phyloP scores from a whole-genome alignment of 1,140 invertebrate species.

The Trichogramma pretiosum region DNA sequence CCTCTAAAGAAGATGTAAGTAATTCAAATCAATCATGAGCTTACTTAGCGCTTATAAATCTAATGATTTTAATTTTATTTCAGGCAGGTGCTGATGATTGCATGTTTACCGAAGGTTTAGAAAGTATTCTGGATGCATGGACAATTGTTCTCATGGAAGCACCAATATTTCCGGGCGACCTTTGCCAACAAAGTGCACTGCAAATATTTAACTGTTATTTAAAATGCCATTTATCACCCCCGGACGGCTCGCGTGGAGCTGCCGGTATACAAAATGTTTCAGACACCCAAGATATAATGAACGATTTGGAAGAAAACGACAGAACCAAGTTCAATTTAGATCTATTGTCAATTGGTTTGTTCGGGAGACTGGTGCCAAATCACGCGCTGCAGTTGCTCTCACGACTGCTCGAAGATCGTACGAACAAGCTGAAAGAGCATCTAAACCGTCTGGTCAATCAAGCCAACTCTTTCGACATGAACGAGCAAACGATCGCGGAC shows the following conservation, averaged over 20 bases:
- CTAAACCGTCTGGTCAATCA: conserved; percentile 52
- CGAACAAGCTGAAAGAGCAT: conserved; percentile 52
- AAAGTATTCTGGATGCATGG: conserved; percentile 76
- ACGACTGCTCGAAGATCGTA: conserved; percentile 57
- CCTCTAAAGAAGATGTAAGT: conserved; percentile 66
- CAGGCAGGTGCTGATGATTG: conserved; percentile 53
- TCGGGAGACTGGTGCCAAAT: conserved; percentile 43
- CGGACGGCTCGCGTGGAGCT: conserved; percentile 61
- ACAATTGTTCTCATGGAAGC: conserved; percentile 54
- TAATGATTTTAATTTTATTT: not conserved
- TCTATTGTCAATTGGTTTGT: conserved; percentile 56
- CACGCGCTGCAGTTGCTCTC: conserved; percentile 51
- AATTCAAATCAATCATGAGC: no score
- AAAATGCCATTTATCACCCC: conserved; percentile 70
- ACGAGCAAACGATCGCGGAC: conserved; percentile 46
- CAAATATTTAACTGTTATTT: conserved; percentile 74
- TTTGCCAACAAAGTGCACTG: conserved; percentile 44
- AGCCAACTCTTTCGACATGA: conserved; percentile 48
- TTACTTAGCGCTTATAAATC: not conserved
- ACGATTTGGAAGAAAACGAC: conserved; percentile 64
- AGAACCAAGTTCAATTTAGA: conserved; percentile 60
- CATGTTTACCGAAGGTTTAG: conserved; percentile 69
- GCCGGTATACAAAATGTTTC: conserved; percentile 39
- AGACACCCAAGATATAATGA: conserved; percentile 58
- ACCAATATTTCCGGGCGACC: conserved; percentile 46